A percentile compares a stretch with the other conserved stretches of the same genome.
phyloP scores from a whole-genome alignment of 2,888 invertebrate genomes.

The Parnassius orleans region DNA sequence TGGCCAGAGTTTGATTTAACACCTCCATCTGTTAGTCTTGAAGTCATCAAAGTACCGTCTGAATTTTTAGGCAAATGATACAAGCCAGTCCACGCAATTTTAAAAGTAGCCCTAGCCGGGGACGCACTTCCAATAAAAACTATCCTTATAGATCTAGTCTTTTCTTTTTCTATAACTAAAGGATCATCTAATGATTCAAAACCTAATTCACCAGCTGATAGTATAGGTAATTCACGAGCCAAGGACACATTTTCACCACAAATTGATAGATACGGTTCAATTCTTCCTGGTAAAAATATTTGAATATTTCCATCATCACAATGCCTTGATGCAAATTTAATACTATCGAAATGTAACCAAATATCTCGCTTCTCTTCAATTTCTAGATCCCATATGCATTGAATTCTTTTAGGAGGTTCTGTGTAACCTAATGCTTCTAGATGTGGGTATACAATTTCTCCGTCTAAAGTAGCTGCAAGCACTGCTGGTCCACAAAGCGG shows the following conservation, averaged over 20 bases:
- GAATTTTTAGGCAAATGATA: conserved; percentile 92
- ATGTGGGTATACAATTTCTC: conserved; percentile 93
- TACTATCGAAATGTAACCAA: conserved; percentile 93
- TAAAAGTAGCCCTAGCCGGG: conserved; percentile 91
- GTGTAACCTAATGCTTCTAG: conserved; percentile 88
- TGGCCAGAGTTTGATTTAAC: conserved; percentile 60
- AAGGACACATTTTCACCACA: conserved; percentile 93
- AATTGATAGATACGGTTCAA: conserved; percentile 89
- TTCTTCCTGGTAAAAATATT: conserved; percentile 86
- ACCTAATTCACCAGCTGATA: conserved; percentile 89
- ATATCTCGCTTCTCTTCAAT: conserved; percentile 92
- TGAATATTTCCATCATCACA: conserved; percentile 94
- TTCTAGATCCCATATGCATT: conserved; percentile 91
- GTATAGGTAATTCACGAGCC: conserved; percentile 88
- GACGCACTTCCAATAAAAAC: conserved; percentile 88
- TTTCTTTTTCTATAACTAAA: conserved; percentile 80
- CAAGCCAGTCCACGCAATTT: conserved; percentile 94
- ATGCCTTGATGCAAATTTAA: conserved; percentile 90
- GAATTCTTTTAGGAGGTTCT: conserved; percentile 84
- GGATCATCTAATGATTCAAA: conserved; percentile 80
- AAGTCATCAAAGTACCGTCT: conserved; percentile 89
- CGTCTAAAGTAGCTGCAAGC: conserved; percentile 89
- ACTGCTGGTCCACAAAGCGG: conserved; percentile 93
- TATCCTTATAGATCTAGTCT: conserved; percentile 84
- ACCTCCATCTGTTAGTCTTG: conserved; percentile 85